Percentiles rank a stretch among this genome's conserved stretches.
Evolutionary conservation across 2,888 invertebrate species (phyloP).

Genomic region (Caenorhabditis japonica): DNA sequence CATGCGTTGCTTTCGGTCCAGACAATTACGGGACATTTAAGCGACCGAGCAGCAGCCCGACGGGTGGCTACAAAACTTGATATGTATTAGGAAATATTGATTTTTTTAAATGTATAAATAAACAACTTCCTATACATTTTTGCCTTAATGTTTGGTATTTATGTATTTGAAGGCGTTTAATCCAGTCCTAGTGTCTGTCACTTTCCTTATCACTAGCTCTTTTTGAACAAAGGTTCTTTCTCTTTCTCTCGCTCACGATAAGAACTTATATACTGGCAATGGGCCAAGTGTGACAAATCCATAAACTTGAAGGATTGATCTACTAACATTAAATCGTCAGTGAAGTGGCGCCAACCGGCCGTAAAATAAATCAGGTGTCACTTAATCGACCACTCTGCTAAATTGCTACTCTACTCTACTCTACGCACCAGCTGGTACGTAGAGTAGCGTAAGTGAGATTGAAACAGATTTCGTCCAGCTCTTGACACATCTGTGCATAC

Average conservation of each 20-base stretch:
- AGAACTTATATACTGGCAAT: constrained; percentile 10
- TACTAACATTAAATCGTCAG: constrained; percentile 37
- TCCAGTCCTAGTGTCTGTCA: no score
- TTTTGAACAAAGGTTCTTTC: constrained; percentile 41
- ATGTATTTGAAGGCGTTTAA: no score
- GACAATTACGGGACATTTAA: no score
- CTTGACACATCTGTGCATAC: constrained; percentile 48
- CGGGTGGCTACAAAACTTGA: no score
- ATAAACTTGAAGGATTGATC: constrained; percentile 44
- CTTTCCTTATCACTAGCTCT: background rate
- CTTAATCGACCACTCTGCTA: constrained; percentile 26
- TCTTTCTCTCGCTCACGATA: constrained; percentile 16
- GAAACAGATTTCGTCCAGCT: constrained; percentile 37
- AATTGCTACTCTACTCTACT: constrained; percentile 28
- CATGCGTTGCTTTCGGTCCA: no score
- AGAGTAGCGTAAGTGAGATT: no score
- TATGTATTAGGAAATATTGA: no score
- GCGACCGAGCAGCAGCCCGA: no score
- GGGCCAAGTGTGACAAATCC: constrained; percentile 36
- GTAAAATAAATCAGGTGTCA: constrained; percentile 49
- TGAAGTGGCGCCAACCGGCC: constrained; percentile 24
- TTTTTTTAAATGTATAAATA: no score
- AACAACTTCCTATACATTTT: no score
- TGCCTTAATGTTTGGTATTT: no score
- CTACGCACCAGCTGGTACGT: constrained; percentile 40